Evolutionary conservation across 2,888 invertebrate species (phyloP), one percentile per base, ranked within the genome.

Genomic region (Seira musarum): DNA sequence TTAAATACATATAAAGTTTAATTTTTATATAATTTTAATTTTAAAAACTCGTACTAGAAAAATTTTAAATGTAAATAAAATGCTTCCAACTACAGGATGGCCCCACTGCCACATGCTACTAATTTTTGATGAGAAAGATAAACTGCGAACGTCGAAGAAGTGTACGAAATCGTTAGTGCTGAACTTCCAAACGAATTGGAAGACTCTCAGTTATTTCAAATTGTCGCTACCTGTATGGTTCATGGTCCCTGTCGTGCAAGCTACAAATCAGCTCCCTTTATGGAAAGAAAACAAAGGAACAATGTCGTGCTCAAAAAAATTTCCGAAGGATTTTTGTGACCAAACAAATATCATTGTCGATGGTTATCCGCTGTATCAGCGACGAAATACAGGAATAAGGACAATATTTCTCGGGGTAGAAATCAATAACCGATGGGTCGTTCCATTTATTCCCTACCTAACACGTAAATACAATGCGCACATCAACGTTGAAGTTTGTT

Each of bases 401-500:
- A 57, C 40, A 5, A 74, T 22, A 22, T 19, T 30, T 13, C 6
- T 25, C 17, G 64, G 8, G 13, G 49, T n/a, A n/a, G n/a, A 76
- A 60, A 63, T 88, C 66, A 87, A 88, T 77, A 89, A 89, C 82
- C 66, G 87, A 22, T 87, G 85, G 85, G 87, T 89, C 5, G 88
- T 89, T 10, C 89, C 89, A 0, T 88, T 88, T 81, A 88, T 88
- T 80, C 87, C 87, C 1, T 87, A 82, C 71, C 75, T 89, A 17
- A 75, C 77, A 6, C 70, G 83, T 63, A 88, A 86, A 71, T 89
- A 85, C 84, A 85, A 88, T 72, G 83, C 83, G 17, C 89, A 89
- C 79, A 88, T 89, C 53, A 89, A 89, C 84, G 87, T 89, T 1
- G 88, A 89, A 86, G 81, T 81, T 21, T 85, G 82, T 35, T 73